A percentile compares a stretch with the other conserved stretches of the same genome.
phyloP scores from a whole-genome alignment of 2,113 vertebrate genomes.

The Lichenostomus cassidix region DNA sequence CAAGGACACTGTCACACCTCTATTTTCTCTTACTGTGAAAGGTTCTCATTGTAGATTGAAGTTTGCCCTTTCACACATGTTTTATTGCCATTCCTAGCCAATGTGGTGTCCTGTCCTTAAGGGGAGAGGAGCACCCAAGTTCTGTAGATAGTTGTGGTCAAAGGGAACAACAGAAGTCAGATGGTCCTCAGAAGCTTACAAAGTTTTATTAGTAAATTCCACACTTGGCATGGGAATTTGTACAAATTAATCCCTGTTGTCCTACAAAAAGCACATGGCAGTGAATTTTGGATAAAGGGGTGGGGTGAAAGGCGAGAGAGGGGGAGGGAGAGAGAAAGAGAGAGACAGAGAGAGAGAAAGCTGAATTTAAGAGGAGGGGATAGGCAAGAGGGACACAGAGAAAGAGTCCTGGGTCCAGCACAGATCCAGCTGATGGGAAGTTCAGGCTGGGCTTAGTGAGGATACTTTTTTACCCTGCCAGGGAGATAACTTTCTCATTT shows the following conservation, averaged over 20 bases:
- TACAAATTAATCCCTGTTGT: not conserved
- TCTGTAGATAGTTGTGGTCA: not conserved
- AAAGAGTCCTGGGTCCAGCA: not conserved
- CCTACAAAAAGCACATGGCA: not conserved
- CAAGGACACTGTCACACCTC: not conserved
- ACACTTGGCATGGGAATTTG: not conserved
- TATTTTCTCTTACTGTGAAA: not conserved
- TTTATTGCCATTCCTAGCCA: not conserved
- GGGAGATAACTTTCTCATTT: not conserved
- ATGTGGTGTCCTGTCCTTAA: not conserved
- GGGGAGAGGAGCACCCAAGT: not conserved
- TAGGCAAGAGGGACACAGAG: not conserved
- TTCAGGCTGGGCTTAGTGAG: not conserved
- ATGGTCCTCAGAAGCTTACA: not conserved
- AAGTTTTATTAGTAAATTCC: not conserved
- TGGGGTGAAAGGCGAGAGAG: not conserved
- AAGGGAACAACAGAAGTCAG: not conserved
- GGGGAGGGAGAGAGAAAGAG: too few relatives aligned
- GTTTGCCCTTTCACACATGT: fast-evolving
- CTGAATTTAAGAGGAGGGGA: not conserved
- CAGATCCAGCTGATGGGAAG: not conserved
- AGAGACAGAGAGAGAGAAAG: not conserved
- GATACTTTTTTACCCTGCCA: not conserved
- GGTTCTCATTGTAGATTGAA: not conserved
- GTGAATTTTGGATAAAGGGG: not conserved